phyloP scores from a whole-genome alignment of 2,113 vertebrate species.

The Cheirogaleus medius region DNA sequence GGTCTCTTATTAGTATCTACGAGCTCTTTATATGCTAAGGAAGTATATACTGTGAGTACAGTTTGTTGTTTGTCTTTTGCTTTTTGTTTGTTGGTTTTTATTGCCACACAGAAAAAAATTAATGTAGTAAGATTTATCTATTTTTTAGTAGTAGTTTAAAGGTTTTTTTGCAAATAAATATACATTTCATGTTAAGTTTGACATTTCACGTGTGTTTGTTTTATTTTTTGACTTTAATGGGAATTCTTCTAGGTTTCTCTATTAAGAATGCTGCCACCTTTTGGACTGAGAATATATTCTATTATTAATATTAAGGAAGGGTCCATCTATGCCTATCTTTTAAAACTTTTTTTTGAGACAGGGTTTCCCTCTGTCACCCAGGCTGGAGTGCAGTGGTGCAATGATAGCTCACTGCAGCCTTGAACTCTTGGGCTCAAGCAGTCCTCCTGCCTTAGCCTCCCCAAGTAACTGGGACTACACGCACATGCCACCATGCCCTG shows the following conservation, averaged over 20 bases:
- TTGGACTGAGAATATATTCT: constrained; percentile 31
- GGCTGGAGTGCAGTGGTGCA: no score
- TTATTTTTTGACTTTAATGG: constrained; percentile 25
- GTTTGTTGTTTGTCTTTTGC: constrained; percentile 34
- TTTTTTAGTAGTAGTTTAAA: constrained; percentile 20
- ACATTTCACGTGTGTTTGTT: neutral
- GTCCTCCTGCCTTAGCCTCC: no score
- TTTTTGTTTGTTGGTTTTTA: constrained; percentile 29
- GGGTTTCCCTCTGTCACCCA: no score
- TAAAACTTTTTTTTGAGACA: neutral
- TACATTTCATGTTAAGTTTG: neutral
- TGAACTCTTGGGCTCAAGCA: no score
- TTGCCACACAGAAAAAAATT: neutral
- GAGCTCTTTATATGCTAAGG: neutral
- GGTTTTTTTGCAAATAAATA: constrained; percentile 18
- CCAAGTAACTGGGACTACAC: no score
- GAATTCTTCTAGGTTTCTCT: neutral
- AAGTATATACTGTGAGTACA: neutral
- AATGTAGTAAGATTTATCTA: neutral
- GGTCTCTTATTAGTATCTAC: neutral
- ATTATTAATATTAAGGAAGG: neutral
- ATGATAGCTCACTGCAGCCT: no score
- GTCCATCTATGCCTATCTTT: neutral
- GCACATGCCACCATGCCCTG: no score
- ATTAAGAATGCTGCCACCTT: neutral